Evolutionary conservation across 2,113 vertebrate species (phyloP).

Genomic region (Andinoacara biseriatus): DNA sequence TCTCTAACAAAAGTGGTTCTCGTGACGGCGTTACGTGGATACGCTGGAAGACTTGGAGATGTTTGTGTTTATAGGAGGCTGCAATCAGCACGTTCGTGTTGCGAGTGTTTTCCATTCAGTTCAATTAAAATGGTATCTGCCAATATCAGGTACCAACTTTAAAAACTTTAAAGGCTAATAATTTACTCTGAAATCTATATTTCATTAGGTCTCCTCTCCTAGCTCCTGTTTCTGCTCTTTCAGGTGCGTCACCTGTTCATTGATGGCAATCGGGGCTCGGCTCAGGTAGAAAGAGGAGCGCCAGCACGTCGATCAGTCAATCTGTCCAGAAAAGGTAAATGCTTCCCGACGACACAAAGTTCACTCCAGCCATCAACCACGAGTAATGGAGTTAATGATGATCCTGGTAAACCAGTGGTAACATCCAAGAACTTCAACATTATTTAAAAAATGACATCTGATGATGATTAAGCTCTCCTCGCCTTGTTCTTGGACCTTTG

Average conservation of each 20-base stretch:
- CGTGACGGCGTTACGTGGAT: neutral
- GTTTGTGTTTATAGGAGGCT: too few species aligned
- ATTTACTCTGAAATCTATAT: accelerated
- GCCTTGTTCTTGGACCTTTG: accelerated
- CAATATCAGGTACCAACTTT: too few species aligned
- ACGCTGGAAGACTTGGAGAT: neutral
- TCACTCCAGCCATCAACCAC: neutral
- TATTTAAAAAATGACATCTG: neutral
- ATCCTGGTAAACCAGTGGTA: neutral
- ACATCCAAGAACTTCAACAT: neutral
- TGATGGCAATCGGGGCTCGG: slow-evolving; percentile 82
- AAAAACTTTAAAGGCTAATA: too few species aligned
- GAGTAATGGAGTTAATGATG: neutral
- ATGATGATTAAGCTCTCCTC: neutral
- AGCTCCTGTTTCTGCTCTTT: accelerated
- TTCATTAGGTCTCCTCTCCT: accelerated
- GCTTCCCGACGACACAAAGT: neutral
- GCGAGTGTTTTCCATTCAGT: neutral
- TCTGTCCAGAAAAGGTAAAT: slow-evolving; percentile 84
- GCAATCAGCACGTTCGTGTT: accelerated
- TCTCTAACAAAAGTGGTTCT: neutral
- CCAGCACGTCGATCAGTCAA: slow-evolving; percentile 82
- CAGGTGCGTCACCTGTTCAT: slow-evolving; percentile 91
- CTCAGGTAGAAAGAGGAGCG: slow-evolving; percentile 77
- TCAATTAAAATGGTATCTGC: too few species aligned